Base-by-base conservation (phyloP, 1,140 invertebrate species). In the Aricia agestis region DNA sequence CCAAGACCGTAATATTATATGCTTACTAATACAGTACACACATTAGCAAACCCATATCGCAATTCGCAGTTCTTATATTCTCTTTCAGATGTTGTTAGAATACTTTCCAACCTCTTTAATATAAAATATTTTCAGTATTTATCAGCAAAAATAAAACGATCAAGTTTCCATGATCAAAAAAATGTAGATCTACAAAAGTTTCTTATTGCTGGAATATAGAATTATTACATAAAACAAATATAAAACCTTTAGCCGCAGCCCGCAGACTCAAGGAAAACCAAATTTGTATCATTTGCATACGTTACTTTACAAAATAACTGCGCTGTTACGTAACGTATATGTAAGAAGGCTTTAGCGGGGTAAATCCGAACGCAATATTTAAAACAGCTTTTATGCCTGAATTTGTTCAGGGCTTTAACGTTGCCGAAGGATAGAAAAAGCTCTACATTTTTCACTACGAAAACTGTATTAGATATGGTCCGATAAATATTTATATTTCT, bases 321-420 rank as follows among this genome's bases (percentile, higher is more conserved):
- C 19, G 66, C 36, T 82, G 73, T 79, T 79, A 78, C 72, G 78
- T 77, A 79, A 81, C 80, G 74, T 82, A 80, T 79, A 75, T 80
- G 78, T 82, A 79, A 82, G 81, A 75, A 74, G 76, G 82, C 78
- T 84, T 85, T 82, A 78, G 71, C 68, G 69, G 72, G 78, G 79
- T 83, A 85, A 82, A 86, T 82, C 80, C 77, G 78, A 75, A 73
- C 78, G 80, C 79, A 83, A 85, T 86, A 87, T 87, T 87, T 86
- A 82, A 87, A 86, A 84, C 78, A 83, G 82, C 78, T 83, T 85
- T 83, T 74, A 81, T 82, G 74, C 78, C 74, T 72, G 74, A 78
- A 78, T 76, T 80, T 82, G 80, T 77, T 76, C 79, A 52, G 74
- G 76, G 73, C 76, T 85, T 87, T 80, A 19, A 19, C 77, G 66